Evolutionary conservation across 1,140 invertebrate genomes (phyloP), one percentile per base, ranked within the genome.

Genomic region (Drosophila auraria): DNA sequence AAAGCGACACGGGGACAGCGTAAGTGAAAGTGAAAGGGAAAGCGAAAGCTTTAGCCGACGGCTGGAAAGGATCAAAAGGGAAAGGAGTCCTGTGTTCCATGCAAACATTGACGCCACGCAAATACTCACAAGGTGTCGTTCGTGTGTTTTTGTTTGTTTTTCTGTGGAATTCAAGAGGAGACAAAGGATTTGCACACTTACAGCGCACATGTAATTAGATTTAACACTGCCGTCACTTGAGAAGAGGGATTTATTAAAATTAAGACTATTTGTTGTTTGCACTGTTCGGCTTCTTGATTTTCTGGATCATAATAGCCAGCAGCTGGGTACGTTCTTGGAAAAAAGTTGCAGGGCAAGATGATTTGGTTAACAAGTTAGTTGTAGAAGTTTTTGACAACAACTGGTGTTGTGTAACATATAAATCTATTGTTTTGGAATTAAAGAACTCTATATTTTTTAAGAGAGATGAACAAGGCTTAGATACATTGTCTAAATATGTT

Each of bases 31-130:
- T 2, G 14, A 54, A 47, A 44, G 40, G 23, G 23, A 66, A 66
- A 38, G 40, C 27, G 14, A 45, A 14, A 17, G 33, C 50, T 66
- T 14, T 25, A 23, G 42, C n/a, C 49, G 36, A 12, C 44, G 20
- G 44, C 45, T 25, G 47, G n/a, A 30, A 73, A 53, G 68, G 47
- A 73, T 73, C 68, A 73, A 73, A 73, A 30, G 30, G 56, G 54
- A 73, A 33, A 73, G n/a, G 12, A 59, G 70, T 73, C 54, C 54
- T 56, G 53, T 30, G 14, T 40, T 53, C 30, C 45, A 27, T 53
- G 70, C 45, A 73, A 73, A 73, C 61, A 73, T 73, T 73, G 49
- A 38, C 45, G 71, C 5, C 54, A 25, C 36, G n/a, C 54, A 73
- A 73, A 72, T 73, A 72, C 36, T 8, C 33, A 9, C 38, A 36